These are phyloP conservation scores for Oryzias dopingdopingensis DNA, from an alignment of 2,797 vertebrate genomes.

Conservation along the genomic window DNA sequence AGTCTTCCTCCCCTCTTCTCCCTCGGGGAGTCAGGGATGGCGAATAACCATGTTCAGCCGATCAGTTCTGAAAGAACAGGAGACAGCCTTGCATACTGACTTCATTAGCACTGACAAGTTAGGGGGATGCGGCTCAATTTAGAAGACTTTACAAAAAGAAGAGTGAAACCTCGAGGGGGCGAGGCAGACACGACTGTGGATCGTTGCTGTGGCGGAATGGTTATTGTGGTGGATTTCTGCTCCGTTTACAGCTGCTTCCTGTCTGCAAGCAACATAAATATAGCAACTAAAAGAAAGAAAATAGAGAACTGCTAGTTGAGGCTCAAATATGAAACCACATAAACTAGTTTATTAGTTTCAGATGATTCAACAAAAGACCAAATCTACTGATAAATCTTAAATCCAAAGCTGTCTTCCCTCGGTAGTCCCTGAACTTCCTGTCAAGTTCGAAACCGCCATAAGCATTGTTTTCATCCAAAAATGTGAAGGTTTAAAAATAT, in stretches of 20 bases:
- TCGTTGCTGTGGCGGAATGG: conserved; percentile 21
- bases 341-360: not conserved
- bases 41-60: conserved; percentile 79
- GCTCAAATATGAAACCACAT: not conserved
- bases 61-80: conserved; percentile 45
- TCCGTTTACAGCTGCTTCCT: conserved; percentile 34
- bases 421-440: no score
- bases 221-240: conserved; percentile 26
- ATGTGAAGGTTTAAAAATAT: no score
- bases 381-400: no score
- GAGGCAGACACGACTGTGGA: conserved; percentile 37
- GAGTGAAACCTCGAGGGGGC: conserved; percentile 38
- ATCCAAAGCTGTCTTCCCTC: no score
- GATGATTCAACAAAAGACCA: no score
- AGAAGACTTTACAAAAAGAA: conserved; percentile 58
- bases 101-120: conserved; percentile 86
- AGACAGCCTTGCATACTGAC: conserved; percentile 72
- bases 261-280: conserved; percentile 15
- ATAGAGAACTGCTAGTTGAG: not conserved
- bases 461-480: no score
- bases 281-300: conserved; percentile 1
- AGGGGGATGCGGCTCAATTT: conserved; percentile 69
- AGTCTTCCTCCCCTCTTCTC: conserved; percentile 38
- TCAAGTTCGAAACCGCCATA: no score
- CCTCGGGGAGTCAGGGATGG: not conserved